Conservation (phyloP, 2,797 vertebrate species). For the Apogon talboti region DNA sequence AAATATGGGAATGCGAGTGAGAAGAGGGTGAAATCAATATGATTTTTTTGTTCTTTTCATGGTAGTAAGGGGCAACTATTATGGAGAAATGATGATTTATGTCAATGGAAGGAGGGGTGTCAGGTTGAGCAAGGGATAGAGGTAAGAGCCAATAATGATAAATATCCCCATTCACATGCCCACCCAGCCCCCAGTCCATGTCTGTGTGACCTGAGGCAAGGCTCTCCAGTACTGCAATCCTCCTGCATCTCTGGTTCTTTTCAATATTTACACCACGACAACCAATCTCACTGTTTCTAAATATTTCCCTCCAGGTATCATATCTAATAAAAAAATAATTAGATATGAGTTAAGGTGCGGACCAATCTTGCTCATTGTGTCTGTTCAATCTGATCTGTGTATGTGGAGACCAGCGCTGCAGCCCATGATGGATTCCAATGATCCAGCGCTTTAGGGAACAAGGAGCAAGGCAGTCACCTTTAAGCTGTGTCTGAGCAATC, state of each 20-base stretch:
- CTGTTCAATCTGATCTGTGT: conserved; percentile 53
- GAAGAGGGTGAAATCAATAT: conserved; percentile 66
- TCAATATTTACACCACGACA: conserved; percentile 14
- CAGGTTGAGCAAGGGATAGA: conserved; percentile 77
- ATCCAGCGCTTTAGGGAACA: conserved; percentile 73
- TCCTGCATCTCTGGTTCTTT: conserved; percentile 1
- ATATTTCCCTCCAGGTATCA: conserved; percentile 5
- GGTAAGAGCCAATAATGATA: conserved; percentile 81
- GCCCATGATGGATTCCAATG: conserved; percentile 77
- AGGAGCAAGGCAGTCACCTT: conserved; percentile 80
- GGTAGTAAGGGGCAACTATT: conserved; percentile 77
- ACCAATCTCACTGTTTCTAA: background rate
- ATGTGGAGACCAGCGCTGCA: conserved; percentile 43
- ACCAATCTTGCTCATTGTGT: conserved; percentile 13
- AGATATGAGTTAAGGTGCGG: no score
- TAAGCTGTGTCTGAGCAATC: conserved; percentile 76
- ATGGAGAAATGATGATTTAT: conserved; percentile 86
- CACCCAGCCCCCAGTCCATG: conserved; percentile 46
- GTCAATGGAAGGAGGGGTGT: conserved; percentile 75
- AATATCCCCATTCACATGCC: conserved; percentile 65
- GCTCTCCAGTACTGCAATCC: conserved; percentile 26
- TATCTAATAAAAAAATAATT: conserved; percentile 16
- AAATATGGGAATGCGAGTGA: conserved; percentile 37
- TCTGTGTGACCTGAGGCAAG: conserved; percentile 42
- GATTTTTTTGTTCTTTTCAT: conserved; percentile 61